Conservation (phyloP, 2,113 vertebrate genomes). For the Procavia capensis region DNA sequence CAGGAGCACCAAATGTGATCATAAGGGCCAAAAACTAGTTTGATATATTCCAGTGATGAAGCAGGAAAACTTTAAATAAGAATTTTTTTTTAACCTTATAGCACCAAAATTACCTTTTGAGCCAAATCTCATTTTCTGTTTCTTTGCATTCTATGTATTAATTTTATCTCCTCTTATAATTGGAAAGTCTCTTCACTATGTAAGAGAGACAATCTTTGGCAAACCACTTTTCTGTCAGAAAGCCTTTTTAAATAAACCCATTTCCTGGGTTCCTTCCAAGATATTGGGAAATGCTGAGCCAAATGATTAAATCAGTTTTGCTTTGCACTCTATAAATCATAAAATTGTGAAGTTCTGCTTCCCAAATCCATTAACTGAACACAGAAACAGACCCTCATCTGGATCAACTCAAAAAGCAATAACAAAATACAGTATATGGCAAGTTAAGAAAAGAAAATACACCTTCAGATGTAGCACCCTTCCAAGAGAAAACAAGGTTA, state of each 20-base stretch:
- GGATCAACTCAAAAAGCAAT: conserved; percentile 32
- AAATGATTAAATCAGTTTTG: not conserved
- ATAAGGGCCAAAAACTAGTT: not conserved
- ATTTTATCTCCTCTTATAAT: not conserved
- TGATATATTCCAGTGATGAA: not conserved
- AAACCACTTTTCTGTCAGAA: conserved; percentile 40
- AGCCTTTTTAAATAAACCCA: not conserved
- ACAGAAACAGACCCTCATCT: conserved; percentile 2
- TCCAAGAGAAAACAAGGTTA: not conserved
- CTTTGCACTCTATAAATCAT: not conserved
- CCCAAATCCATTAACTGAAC: conserved; percentile 23
- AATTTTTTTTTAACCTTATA: not conserved
- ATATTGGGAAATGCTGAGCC: not conserved
- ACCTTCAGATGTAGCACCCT: not conserved
- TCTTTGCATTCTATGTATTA: not conserved
- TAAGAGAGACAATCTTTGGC: not conserved
- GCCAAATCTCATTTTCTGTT: not conserved
- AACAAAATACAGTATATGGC: conserved; percentile 11
- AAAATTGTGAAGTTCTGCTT: conserved; percentile 41
- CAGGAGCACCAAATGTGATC: not conserved
- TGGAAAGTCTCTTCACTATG: not conserved
- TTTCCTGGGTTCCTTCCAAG: conserved; percentile 37
- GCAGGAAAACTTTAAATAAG: conserved; percentile 6
- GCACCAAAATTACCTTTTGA: not conserved
- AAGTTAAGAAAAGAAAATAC: conserved; percentile 42